Evolutionary conservation across 1,140 invertebrate species (phyloP).

Genomic region (Anoplophora glabripennis): DNA sequence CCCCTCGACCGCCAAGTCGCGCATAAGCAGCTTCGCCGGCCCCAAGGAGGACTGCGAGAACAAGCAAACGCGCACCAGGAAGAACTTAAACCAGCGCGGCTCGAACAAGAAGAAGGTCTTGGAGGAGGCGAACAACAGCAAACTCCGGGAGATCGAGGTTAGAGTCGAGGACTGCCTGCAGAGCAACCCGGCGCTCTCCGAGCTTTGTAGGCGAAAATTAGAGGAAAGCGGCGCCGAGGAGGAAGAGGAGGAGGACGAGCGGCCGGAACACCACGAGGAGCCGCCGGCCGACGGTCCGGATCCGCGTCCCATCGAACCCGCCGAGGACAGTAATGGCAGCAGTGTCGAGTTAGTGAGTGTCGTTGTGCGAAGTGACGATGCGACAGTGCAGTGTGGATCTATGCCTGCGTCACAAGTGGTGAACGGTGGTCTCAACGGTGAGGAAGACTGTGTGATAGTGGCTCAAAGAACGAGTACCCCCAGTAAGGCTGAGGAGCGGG

Average conservation of each 20-base stretch:
- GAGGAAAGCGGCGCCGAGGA: background rate
- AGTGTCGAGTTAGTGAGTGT: conserved; percentile 20
- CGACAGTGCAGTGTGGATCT: conserved; percentile 15
- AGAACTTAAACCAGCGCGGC: conserved; percentile 28
- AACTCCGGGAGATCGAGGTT: conserved; percentile 45
- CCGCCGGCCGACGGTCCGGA: background rate
- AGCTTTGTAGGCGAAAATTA: conserved; percentile 5
- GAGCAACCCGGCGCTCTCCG: conserved; percentile 8
- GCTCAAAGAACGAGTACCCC: conserved; percentile 17
- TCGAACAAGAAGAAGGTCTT: conserved; percentile 47
- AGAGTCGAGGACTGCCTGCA: conserved; percentile 28
- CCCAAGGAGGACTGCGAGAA: conserved; percentile 48
- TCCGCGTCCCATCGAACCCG: conserved; percentile 7
- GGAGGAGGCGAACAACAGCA: conserved; percentile 48
- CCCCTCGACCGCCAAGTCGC: conserved; percentile 18
- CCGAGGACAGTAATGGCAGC: conserved; percentile 16
- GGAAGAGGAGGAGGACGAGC: background rate
- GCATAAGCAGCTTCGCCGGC: conserved; percentile 22
- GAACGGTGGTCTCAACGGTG: conserved; percentile 53
- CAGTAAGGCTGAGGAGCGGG: conserved; percentile 24
- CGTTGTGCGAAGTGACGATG: conserved; percentile 17
- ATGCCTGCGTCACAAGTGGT: conserved; percentile 41
- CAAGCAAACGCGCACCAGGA: conserved; percentile 35
- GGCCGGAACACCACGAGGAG: background rate
- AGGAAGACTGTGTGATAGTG: conserved; percentile 58